Evolutionary conservation across 2,888 invertebrate genomes (phyloP).

Genomic region (Branchipolynoe longqiensis): DNA sequence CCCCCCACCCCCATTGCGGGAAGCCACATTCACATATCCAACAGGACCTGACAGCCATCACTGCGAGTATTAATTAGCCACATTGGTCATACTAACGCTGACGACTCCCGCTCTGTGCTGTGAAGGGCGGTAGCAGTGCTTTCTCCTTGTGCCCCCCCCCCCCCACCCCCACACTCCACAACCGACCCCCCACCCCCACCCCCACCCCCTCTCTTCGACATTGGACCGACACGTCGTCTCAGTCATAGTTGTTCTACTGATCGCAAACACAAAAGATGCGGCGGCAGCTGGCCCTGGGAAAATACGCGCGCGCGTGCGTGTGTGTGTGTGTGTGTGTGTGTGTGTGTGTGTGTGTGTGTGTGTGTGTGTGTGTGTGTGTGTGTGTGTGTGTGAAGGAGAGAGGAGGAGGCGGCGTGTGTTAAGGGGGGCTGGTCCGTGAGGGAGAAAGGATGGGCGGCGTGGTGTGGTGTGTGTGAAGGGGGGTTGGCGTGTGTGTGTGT

Average conservation of each 20-base stretch:
- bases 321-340: too few species aligned
- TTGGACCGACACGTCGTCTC: background rate
- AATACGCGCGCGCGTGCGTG: background rate
- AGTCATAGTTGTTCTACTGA: conserved; percentile 49
- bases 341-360: too few species aligned
- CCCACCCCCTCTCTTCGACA: background rate
- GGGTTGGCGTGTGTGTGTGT: too few species aligned
- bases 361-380: too few species aligned
- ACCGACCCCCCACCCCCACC: background rate
- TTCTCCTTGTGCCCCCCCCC: background rate
- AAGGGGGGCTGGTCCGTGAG: too few species aligned
- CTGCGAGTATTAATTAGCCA: conserved; percentile 16
- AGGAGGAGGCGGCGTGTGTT: too few species aligned
- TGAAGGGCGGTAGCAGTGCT: background rate
- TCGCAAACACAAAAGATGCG: conserved; percentile 52
- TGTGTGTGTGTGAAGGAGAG: too few species aligned
- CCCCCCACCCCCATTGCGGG: background rate
- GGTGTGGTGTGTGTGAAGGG: too few species aligned
- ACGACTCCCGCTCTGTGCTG: background rate
- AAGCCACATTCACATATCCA: conserved; percentile 37
- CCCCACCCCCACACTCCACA: background rate
- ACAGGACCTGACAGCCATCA: background rate
- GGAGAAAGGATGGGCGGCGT: too few species aligned
- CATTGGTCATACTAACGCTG: background rate
- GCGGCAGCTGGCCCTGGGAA: conserved; percentile 46